These are phyloP conservation scores for Xylota segnis DNA, from an alignment of 2,888 invertebrate species.

Conservation along the genomic window DNA sequence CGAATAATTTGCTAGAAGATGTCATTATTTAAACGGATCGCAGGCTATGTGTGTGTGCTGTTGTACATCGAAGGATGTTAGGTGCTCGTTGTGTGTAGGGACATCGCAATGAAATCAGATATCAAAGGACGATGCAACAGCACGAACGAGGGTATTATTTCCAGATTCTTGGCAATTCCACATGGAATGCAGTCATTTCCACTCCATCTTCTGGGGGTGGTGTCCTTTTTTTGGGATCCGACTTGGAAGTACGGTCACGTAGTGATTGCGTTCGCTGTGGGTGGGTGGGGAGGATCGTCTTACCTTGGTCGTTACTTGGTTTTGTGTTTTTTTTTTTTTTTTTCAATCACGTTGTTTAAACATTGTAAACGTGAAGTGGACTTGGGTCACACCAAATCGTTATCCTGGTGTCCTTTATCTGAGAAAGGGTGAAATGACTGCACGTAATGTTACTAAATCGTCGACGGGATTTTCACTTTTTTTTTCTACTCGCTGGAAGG, in stretches of 20 bases:
- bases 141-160: slow-evolving; percentile 10
- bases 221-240: slow-evolving; percentile 19
- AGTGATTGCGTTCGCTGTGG: slow-evolving; percentile 23
- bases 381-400: slow-evolving; percentile 38
- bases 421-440: slow-evolving; percentile 10
- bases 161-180: slow-evolving; percentile 3
- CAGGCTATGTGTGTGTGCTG: not conserved
- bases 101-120: slow-evolving; percentile 58
- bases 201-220: slow-evolving; percentile 23
- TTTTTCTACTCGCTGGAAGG: not conserved
- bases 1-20: slow-evolving; percentile 13
- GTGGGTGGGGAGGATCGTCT: not conserved
- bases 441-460: slow-evolving; percentile 33
- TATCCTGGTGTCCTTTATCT: slow-evolving; percentile 6
- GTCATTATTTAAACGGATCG: slow-evolving; percentile 24
- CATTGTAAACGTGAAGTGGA: slow-evolving; percentile 49
- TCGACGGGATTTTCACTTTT: not conserved
- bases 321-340: not conserved
- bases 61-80: not conserved
- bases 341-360: slow-evolving; percentile 43
- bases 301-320: slow-evolving; percentile 2
- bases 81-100: slow-evolving; percentile 33
- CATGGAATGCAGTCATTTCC: slow-evolving; percentile 18
- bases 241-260: slow-evolving; percentile 57
- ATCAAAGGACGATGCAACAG: slow-evolving; percentile 33